Conservation (phyloP, 64 coral and sea anemone species). For the Platygyra sinensis region DNA sequence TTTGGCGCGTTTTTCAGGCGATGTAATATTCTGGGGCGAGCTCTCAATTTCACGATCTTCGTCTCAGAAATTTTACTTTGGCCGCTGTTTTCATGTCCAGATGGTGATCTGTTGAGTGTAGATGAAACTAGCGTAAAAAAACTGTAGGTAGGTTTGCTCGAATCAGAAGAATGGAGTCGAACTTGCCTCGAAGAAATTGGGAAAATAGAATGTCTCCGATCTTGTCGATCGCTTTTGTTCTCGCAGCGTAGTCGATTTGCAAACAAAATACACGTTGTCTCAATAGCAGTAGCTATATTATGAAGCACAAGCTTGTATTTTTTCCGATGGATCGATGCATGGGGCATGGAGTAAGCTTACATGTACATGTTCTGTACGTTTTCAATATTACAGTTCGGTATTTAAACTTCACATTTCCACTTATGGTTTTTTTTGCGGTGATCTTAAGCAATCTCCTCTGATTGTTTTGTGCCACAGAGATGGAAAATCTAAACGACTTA, state of each 20-base stretch:
- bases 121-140: neutral
- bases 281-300: neutral
- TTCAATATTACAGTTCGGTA: no score
- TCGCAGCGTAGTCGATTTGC: neutral
- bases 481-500: constrained; percentile 76
- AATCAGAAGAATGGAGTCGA: no score
- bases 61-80: neutral
- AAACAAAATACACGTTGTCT: no score
- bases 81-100: neutral
- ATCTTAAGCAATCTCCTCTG: neutral
- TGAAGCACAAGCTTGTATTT: no score
- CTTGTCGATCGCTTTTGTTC: neutral
- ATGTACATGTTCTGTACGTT: no score
- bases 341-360: no score
- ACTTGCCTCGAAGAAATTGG: neutral
- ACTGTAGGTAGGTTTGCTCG: neutral
- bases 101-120: neutral
- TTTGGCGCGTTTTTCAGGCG: constrained; percentile 45
- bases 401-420: neutral
- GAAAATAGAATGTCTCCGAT: neutral
- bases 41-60: neutral
- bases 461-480: constrained; percentile 1
- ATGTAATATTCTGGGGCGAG: no score
- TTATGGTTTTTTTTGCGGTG: neutral
- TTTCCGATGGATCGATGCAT: no score